phyloP scores from a whole-genome alignment of 2,797 vertebrate genomes.

The Triplophysa bombifrons region DNA sequence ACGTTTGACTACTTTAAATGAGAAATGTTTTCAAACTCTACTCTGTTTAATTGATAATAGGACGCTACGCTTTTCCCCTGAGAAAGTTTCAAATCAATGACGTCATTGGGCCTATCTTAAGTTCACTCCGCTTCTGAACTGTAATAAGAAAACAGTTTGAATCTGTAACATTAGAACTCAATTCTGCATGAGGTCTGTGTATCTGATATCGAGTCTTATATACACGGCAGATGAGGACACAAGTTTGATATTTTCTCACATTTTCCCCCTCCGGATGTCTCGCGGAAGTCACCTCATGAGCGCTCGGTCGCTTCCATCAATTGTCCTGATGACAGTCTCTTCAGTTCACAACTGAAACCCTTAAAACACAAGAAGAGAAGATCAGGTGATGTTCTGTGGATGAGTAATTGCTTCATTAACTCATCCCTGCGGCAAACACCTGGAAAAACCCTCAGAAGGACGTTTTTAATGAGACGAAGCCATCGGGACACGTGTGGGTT shows the following conservation, averaged over 20 bases:
- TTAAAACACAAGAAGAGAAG: conserved; percentile 60
- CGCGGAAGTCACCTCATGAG: conserved; percentile 50
- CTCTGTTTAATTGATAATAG: too few relatives aligned
- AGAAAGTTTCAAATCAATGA: not conserved
- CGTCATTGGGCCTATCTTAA: not conserved
- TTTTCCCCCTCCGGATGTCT: not conserved
- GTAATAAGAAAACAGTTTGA: not conserved
- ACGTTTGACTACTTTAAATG: not conserved
- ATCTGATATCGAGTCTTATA: not conserved
- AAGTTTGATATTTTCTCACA: not conserved
- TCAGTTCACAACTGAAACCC: conserved; percentile 72
- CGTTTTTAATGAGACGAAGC: not conserved
- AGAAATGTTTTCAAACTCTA: too few relatives aligned
- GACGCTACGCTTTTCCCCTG: too few relatives aligned
- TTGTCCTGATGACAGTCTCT: conserved; percentile 69
- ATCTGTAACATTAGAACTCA: not conserved
- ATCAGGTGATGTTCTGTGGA: conserved; percentile 59
- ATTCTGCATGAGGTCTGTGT: not conserved
- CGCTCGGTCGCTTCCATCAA: conserved; percentile 67
- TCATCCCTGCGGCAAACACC: conserved; percentile 61
- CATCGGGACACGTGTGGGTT: not conserved
- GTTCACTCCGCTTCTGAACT: not conserved
- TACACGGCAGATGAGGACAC: not conserved
- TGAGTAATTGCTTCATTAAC: conserved; percentile 69
- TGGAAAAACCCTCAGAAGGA: conserved; percentile 35